Evolutionary conservation across 2,113 vertebrate genomes (phyloP).

Genomic region (Passer montanus): DNA sequence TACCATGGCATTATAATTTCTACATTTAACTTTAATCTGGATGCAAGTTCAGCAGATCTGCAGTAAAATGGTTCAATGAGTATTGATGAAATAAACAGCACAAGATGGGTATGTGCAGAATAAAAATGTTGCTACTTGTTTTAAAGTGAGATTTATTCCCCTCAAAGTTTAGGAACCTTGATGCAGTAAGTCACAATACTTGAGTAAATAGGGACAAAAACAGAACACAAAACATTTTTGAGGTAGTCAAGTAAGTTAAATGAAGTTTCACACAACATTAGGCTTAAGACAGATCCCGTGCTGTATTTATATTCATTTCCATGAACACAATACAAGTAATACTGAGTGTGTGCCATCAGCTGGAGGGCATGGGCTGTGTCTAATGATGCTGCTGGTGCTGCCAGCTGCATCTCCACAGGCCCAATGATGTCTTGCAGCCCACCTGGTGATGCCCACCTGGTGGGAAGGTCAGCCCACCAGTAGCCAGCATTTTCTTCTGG

Average conservation of each 20-base stretch:
- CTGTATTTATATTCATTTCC: constrained; percentile 44
- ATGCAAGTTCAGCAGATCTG: background rate
- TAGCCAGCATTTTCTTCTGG: background rate
- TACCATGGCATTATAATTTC: background rate
- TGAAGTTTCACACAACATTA: constrained; percentile 65
- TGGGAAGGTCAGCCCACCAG: background rate
- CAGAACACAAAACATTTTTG: constrained; percentile 17
- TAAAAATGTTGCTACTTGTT: constrained; percentile 36
- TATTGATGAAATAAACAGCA: background rate
- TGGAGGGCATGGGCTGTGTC: fast-evolving
- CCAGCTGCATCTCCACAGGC: background rate
- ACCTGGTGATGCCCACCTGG: background rate
- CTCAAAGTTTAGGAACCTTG: background rate
- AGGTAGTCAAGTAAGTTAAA: constrained; percentile 52
- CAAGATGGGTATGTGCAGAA: background rate
- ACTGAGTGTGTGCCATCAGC: background rate
- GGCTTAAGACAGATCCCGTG: constrained; percentile 4
- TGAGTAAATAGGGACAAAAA: constrained; percentile 49
- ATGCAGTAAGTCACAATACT: constrained; percentile 35
- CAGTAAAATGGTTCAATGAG: background rate
- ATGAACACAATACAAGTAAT: background rate
- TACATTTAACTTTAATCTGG: background rate
- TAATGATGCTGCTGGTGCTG: background rate
- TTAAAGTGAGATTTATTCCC: constrained; percentile 30
- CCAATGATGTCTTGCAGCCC: background rate